Conservation (phyloP, 2,888 invertebrate genomes). For the Amblyteles armatorius region DNA sequence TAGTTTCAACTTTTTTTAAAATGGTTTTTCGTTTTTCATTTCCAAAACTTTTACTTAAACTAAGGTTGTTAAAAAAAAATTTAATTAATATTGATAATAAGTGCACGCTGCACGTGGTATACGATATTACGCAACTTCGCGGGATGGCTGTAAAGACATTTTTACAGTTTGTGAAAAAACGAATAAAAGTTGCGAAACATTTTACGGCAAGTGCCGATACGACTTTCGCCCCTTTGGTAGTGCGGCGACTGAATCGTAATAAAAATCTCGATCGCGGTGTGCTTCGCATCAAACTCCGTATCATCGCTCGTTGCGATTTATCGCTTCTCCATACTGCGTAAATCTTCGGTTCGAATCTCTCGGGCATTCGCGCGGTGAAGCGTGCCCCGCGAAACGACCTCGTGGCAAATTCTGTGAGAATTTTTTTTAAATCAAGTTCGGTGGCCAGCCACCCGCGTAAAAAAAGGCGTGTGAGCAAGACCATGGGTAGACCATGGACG, state of each 20-base stretch:
- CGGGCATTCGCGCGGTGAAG: not conserved
- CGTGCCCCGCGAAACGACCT: not conserved
- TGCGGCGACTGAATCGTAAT: not conserved
- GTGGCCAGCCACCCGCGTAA: no score
- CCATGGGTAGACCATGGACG: no score
- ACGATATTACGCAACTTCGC: conserved; percentile 7
- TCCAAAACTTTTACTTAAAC: not conserved
- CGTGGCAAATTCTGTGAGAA: not conserved
- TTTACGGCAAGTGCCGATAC: conserved; percentile 4
- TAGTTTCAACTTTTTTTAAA: conserved; percentile 2
- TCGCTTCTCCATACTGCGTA: conserved; percentile 3
- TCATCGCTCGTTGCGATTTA: not conserved
- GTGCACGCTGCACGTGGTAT: not conserved
- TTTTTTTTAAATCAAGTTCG: not conserved
- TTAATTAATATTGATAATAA: not conserved
- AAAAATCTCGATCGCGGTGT: conserved; percentile 40
- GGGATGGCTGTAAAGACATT: conserved; percentile 15
- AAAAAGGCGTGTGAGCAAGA: no score
- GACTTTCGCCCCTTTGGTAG: not conserved
- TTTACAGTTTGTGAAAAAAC: not conserved
- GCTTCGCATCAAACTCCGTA: conserved; percentile 33
- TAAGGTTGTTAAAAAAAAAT: not conserved
- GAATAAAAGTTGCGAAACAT: conserved; percentile 32
- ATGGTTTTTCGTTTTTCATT: not conserved
- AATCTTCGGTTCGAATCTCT: not conserved